Conservation (phyloP, 1,140 invertebrate genomes). For the Trichogramma pretiosum region DNA sequence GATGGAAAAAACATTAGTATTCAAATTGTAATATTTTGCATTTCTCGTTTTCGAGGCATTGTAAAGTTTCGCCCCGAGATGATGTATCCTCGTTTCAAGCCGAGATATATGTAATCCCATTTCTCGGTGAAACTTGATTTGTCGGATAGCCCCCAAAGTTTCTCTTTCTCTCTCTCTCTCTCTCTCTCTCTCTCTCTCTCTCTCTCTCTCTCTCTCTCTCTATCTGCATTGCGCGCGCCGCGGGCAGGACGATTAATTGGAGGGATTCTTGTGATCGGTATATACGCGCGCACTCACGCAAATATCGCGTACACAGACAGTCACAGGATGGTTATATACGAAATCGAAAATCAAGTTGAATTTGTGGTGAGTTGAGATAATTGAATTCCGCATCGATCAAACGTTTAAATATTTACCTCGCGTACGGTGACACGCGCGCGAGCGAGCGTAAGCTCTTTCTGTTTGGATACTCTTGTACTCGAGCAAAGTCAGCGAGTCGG, state of each 20-base stretch:
- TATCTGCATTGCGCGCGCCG: not conserved
- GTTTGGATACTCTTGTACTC: too few species aligned
- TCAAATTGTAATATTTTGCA: too few species aligned
- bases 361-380: constrained; percentile 6
- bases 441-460: too few species aligned
- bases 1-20: too few species aligned
- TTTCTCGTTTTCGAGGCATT: too few species aligned
- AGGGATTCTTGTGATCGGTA: constrained; percentile 13
- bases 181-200: not conserved
- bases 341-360: not conserved
- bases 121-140: constrained; percentile 12
- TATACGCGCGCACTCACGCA: not conserved
- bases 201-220: not conserved
- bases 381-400: constrained; percentile 13
- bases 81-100: not conserved
- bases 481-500: too few species aligned
- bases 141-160: not conserved
- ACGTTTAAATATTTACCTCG: constrained; percentile 14
- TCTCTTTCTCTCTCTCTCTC: not conserved
- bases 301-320: not conserved
- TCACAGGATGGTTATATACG: not conserved
- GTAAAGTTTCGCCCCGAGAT: too few species aligned
- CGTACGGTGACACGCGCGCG: not conserved
- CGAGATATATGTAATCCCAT: constrained; percentile 9
- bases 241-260: constrained; percentile 9